Evolutionary conservation across 2,113 vertebrate species (phyloP), one percentile per base, ranked within the genome.

Genomic region (Oryzias curvinotus): DNA sequence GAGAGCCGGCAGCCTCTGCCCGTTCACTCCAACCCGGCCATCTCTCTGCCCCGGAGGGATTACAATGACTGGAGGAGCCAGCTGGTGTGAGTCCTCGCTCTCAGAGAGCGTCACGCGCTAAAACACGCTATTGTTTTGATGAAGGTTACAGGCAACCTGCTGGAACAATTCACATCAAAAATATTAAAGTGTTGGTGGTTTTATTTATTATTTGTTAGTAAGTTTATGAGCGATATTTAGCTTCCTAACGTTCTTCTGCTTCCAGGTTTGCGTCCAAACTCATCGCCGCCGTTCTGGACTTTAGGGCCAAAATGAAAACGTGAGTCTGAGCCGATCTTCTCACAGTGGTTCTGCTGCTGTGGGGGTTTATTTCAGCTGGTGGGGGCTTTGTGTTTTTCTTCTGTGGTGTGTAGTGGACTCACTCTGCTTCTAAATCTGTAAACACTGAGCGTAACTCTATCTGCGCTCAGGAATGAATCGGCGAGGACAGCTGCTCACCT

Each of bases 21-120:
- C 0, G 93, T 94, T 10, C 94, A 94, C 81, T 94, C 93, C 0
- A 95, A 83, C 78, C 93, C 93, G 0, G 93, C 93, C 59, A 93
- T 95, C 43, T 92, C 93, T 57, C 85, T 95, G 23, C 94, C 94
- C n/a, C 83, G 89, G 62, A 88, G 91, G 51, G 93, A 94, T 65
- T 93, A 88, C 67, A 91, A 89, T 0, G 93, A 92, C 77, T 94
- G 93, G 93, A 91, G 85, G 70, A 92, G 91, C 54, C 93, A 95
- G 79, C 80, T 95, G 17, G 78, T 93, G 94, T 95, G 86, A 88
- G 92, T 88, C 23, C 68, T 16, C 57, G 14, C n/a, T 3, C 4
- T 12, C 56, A 18, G 25, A 58, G 5, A 6, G 1, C 21, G 1
- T 21, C 21, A 21, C 21, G 15, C 16, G 15, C 14, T 45, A 3